Evolutionary conservation across 2,888 invertebrate genomes (phyloP).

Genomic region (Lepeophtheirus nordmannii): DNA sequence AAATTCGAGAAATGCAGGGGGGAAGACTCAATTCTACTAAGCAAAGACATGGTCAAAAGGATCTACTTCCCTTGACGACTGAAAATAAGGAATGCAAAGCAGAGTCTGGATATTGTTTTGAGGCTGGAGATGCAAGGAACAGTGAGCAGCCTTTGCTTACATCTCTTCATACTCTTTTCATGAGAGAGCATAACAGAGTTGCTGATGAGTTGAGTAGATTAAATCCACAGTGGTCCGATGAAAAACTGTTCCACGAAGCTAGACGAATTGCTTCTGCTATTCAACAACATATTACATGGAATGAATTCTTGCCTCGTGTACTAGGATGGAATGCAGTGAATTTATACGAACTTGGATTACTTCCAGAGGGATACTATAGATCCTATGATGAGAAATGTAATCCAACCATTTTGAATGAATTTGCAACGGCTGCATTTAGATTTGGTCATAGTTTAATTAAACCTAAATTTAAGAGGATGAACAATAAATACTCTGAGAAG

Average conservation of each 20-base stretch:
- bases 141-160: constrained; percentile 82
- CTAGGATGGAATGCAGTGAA: constrained; percentile 78
- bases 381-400: constrained; percentile 73
- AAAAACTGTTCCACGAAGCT: constrained; percentile 63
- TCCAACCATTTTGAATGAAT: constrained; percentile 73
- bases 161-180: constrained; percentile 68
- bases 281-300: constrained; percentile 65
- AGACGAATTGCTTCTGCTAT: constrained; percentile 60
- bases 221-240: constrained; percentile 78
- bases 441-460: constrained; percentile 75
- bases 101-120: constrained; percentile 35
- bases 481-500: constrained; percentile 41
- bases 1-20: constrained; percentile 34
- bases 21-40: constrained; percentile 35
- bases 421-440: constrained; percentile 75
- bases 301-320: constrained; percentile 75
- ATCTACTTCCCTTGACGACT: constrained; percentile 36
- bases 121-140: constrained; percentile 61
- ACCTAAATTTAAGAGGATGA: constrained; percentile 68
- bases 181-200: constrained; percentile 78
- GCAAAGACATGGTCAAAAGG: constrained; percentile 33
- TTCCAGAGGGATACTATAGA: constrained; percentile 68
- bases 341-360: constrained; percentile 65
- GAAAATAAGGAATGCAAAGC: constrained; percentile 38
- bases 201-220: constrained; percentile 58